phyloP scores from a whole-genome alignment of 1,140 invertebrate genomes.

The Stegodyphus mimosarum region DNA sequence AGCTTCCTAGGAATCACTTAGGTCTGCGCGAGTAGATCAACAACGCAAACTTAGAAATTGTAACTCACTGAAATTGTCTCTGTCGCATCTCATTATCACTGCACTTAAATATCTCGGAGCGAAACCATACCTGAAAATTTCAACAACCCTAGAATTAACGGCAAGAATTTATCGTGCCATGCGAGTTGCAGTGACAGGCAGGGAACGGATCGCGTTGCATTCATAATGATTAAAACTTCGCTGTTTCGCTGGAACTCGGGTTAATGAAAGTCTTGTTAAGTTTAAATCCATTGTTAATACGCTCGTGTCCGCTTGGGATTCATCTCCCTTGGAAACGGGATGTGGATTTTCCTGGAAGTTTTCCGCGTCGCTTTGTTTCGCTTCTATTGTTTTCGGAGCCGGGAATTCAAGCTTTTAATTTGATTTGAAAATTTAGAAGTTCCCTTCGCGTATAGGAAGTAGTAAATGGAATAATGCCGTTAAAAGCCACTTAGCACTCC shows the following conservation, averaged over 20 bases:
- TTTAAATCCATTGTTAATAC: slow-evolving; percentile 1
- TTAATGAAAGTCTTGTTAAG: slow-evolving; percentile 33
- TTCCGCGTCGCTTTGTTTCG: background rate
- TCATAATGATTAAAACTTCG: background rate
- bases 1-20: no score
- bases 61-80: no score
- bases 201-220: background rate
- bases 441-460: background rate
- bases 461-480: no score
- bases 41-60: no score
- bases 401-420: slow-evolving; percentile 18
- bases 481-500: no score
- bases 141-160: no score
- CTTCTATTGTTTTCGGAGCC: slow-evolving; percentile 1
- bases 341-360: background rate
- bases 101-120: no score
- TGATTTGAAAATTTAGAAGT: slow-evolving; percentile 22
- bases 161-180: no score
- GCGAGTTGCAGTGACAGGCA: no score
- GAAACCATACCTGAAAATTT: no score
- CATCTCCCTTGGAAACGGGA: background rate
- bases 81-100: no score
- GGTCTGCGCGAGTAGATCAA: no score
- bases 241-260: background rate
- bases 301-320: background rate